A percentile compares a stretch with the other conserved stretches of the same genome.
Conservation (phyloP, 2,888 invertebrate species). For the Sclerodermus sp. region DNA sequence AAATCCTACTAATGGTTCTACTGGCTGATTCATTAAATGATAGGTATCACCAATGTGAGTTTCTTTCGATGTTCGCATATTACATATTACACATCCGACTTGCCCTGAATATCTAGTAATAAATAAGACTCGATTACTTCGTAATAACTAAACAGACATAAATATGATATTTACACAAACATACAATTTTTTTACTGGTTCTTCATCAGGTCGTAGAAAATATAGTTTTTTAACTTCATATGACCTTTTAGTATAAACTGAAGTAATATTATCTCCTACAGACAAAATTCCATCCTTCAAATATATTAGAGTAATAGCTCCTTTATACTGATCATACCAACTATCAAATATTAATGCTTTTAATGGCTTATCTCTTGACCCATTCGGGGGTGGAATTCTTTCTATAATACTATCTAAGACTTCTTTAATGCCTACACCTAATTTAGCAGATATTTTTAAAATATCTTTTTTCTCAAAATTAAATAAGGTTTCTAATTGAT, state of each 20-base stretch:
- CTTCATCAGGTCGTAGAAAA: constrained; percentile 77
- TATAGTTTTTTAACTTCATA: constrained; percentile 81
- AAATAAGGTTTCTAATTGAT: constrained; percentile 80
- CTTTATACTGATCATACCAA: constrained; percentile 88
- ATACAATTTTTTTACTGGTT: constrained; percentile 66
- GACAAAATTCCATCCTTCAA: constrained; percentile 75
- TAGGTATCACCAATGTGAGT: constrained; percentile 79
- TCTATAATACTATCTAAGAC: constrained; percentile 79
- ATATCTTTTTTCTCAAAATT: constrained; percentile 74
- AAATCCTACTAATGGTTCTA: constrained; percentile 68
- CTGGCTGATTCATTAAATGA: constrained; percentile 60
- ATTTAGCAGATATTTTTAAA: constrained; percentile 87
- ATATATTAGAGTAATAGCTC: constrained; percentile 76
- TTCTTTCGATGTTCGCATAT: constrained; percentile 75
- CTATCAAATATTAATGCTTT: constrained; percentile 89
- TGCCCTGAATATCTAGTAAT: constrained; percentile 76
- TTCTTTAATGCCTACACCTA: constrained; percentile 79
- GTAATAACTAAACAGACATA: constrained; percentile 5
- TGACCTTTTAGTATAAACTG: constrained; percentile 69
- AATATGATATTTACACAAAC: constrained; percentile 31
- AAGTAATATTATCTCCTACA: constrained; percentile 76
- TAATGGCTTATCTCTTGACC: constrained; percentile 65
- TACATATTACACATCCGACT: constrained; percentile 85
- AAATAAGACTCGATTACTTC: constrained; percentile 7
- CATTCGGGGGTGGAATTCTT: constrained; percentile 74